phyloP scores from a whole-genome alignment of 2,888 invertebrate genomes.

The Cyclophora albipunctata region DNA sequence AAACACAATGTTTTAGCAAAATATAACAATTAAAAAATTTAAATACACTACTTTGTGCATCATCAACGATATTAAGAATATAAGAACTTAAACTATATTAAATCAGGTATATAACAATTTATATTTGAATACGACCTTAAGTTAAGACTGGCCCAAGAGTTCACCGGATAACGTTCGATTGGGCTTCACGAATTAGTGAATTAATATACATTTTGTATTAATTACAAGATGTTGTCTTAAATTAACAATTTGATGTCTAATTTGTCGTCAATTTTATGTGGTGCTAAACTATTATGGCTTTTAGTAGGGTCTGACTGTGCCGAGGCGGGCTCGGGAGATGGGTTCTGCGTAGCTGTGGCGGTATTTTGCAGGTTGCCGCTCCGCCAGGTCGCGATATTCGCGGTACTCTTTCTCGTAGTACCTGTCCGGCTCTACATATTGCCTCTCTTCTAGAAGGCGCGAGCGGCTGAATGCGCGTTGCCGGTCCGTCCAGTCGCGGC shows the following conservation, averaged over 20 bases:
- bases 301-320: conserved; percentile 69
- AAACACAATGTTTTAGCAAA: too few relatives aligned
- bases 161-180: not conserved
- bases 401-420: conserved; percentile 64
- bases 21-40: conserved; percentile 1
- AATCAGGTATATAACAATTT: conserved; percentile 16
- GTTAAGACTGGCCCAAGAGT: conserved; percentile 14
- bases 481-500: conserved; percentile 61
- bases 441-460: conserved; percentile 61
- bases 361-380: conserved; percentile 62
- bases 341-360: conserved; percentile 82
- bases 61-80: conserved; percentile 2
- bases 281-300: conserved; percentile 62
- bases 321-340: conserved; percentile 68
- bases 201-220: not conserved
- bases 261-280: conserved; percentile 1
- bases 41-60: conserved; percentile 3
- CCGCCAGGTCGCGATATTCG: conserved; percentile 60
- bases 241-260: not conserved
- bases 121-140: conserved; percentile 4
- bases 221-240: not conserved
- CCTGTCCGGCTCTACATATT: conserved; percentile 58
- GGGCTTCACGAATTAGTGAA: not conserved
- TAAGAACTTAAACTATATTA: conserved; percentile 9
- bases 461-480: conserved; percentile 67